Percentiles rank a stretch among this genome's conserved stretches.
Conservation (phyloP, 1,140 invertebrate genomes). For the Lanistes nyassanus region DNA sequence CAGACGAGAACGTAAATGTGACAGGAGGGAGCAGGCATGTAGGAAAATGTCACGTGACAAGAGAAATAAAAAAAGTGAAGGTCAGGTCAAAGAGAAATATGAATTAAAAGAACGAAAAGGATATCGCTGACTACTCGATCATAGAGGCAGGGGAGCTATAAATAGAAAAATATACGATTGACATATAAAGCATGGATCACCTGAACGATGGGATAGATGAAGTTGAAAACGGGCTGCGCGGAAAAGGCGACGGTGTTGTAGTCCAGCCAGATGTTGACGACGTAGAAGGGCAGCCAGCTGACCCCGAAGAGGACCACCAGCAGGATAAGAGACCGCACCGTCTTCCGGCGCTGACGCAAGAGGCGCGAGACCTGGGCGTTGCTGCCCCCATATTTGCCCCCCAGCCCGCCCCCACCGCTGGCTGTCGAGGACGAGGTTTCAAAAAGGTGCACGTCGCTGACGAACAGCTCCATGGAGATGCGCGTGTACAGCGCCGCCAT, state of each 20-base stretch:
- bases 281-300: slow-evolving; percentile 57
- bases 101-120: too few species aligned
- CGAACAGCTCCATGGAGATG: slow-evolving; percentile 85
- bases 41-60: too few species aligned
- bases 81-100: too few species aligned
- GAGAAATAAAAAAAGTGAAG: too few species aligned
- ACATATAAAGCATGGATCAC: background rate
- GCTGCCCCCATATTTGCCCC: background rate
- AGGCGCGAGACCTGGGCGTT: slow-evolving; percentile 36
- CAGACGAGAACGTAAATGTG: too few species aligned
- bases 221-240: slow-evolving; percentile 23
- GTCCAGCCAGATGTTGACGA: slow-evolving; percentile 54
- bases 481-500: slow-evolving; percentile 86
- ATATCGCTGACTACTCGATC: too few species aligned
- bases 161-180: too few species aligned
- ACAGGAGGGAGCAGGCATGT: too few species aligned
- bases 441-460: slow-evolving; percentile 72
- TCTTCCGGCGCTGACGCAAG: slow-evolving; percentile 45
- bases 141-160: too few species aligned
- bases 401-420: slow-evolving; percentile 26
- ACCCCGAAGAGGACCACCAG: slow-evolving; percentile 51
- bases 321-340: slow-evolving; percentile 49
- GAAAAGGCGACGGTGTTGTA: slow-evolving; percentile 29
- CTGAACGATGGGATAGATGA: slow-evolving; percentile 65
- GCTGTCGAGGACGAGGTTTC: background rate